phyloP scores from a whole-genome alignment of 2,113 vertebrate species.

The Leptodactylus fuscus region DNA sequence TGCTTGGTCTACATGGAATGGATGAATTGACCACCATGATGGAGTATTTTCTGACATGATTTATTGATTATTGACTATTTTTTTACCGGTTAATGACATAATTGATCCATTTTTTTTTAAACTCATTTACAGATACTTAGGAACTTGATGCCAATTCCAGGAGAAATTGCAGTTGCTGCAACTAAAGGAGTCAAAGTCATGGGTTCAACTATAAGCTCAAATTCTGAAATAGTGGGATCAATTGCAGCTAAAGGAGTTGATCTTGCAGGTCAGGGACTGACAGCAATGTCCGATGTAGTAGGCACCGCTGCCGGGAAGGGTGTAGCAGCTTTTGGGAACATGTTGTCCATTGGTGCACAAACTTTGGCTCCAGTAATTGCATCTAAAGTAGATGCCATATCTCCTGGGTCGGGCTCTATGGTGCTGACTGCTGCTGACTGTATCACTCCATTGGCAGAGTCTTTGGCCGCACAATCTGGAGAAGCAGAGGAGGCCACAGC shows the following conservation, averaged over 20 bases:
- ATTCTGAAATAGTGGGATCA: conserved; percentile 22
- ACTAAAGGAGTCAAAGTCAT: conserved; percentile 17
- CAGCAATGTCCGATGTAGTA: conserved; percentile 15
- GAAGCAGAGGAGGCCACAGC: conserved; percentile 29
- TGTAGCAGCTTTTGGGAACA: conserved; percentile 15
- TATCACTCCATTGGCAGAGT: conserved; percentile 14
- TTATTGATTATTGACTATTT: too few relatives aligned
- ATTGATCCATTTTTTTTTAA: too few relatives aligned
- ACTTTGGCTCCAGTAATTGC: conserved; percentile 25
- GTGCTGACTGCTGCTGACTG: conserved; percentile 22
- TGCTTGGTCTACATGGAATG: too few relatives aligned
- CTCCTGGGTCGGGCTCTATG: conserved; percentile 13
- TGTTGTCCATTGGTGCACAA: conserved; percentile 29
- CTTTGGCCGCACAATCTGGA: conserved; percentile 8
- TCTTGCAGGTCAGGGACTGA: conserved; percentile 33
- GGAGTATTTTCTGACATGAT: neutral
- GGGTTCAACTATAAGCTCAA: neutral
- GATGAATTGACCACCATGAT: neutral
- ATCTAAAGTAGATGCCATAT: neutral
- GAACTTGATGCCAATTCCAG: conserved; percentile 5
- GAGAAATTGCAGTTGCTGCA: conserved; percentile 6
- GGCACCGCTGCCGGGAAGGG: conserved; percentile 27
- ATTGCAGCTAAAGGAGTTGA: conserved; percentile 31
- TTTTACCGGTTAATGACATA: too few relatives aligned
- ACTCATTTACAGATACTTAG: conserved; percentile 25